A percentile compares a stretch with the other conserved stretches of the same genome.
Conservation (phyloP, 2,888 invertebrate genomes). For the Rhagonycha lutea region DNA sequence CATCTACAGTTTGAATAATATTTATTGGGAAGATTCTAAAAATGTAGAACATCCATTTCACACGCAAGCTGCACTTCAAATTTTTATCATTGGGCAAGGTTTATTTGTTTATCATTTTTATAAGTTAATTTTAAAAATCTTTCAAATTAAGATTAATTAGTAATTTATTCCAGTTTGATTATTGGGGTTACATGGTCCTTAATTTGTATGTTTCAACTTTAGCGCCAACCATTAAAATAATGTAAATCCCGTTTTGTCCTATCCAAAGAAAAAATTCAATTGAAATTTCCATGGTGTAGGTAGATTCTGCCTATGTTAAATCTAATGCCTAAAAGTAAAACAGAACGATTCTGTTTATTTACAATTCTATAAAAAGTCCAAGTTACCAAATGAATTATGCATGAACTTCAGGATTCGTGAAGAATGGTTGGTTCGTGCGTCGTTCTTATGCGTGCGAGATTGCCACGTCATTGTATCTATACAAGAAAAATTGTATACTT, state of each 20-base stretch:
- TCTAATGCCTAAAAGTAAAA: constrained; percentile 6
- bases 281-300: not conserved
- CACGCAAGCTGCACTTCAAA: no score
- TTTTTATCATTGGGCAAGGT: no score
- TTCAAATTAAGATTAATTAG: no score
- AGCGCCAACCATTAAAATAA: not conserved
- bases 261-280: not conserved
- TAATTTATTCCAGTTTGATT: no score
- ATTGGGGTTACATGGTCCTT: no score
- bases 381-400: constrained; percentile 17
- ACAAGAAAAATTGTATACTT: not conserved
- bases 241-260: not conserved
- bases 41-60: no score
- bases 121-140: no score
- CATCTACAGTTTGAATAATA: no score
- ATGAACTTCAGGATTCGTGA: constrained; percentile 3
- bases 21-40: no score
- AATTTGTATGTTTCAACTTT: not conserved
- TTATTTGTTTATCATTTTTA: no score
- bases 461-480: not conserved
- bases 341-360: constrained; percentile 15
- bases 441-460: not conserved
- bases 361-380: constrained; percentile 17
- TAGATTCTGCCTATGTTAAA: not conserved
- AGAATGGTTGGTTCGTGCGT: not conserved